Percentiles rank a stretch among this genome's conserved stretches.
Conservation (phyloP, 1,140 invertebrate genomes). For the Lasaia peninsularis region DNA sequence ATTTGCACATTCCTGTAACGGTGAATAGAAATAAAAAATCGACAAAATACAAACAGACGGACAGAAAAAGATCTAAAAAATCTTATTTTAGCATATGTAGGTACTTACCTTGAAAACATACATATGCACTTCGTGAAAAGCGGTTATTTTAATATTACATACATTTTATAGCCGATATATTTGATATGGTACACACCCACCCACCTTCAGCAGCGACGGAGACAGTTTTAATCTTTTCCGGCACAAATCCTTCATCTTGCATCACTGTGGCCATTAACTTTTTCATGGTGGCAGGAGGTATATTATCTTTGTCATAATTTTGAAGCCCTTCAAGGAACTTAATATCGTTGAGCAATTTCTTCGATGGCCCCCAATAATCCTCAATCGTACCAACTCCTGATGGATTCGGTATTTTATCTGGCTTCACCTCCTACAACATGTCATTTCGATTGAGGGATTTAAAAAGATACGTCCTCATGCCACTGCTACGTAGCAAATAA, state of each 20-base stretch:
- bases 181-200: no score
- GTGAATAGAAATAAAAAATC: neutral
- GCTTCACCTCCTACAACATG: constrained; percentile 87
- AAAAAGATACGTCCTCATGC: no score
- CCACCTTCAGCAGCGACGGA: constrained; percentile 87
- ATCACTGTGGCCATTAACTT: constrained; percentile 90
- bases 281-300: constrained; percentile 88
- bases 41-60: no score
- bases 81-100: no score
- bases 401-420: constrained; percentile 88
- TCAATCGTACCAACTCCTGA: constrained; percentile 87
- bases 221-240: constrained; percentile 89
- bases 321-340: constrained; percentile 92
- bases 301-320: constrained; percentile 95
- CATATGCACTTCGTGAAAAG: no score
- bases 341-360: constrained; percentile 93
- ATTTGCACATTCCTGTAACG: constrained; percentile 42
- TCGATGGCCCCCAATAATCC: constrained; percentile 96
- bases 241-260: constrained; percentile 92
- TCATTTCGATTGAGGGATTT: no score
- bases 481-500: no score
- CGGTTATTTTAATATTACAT: no score
- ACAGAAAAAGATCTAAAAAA: no score
- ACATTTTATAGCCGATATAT: no score
- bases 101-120: no score